Base-by-base conservation (phyloP, 2,113 vertebrate species). In the Mirounga angustirostris region DNA sequence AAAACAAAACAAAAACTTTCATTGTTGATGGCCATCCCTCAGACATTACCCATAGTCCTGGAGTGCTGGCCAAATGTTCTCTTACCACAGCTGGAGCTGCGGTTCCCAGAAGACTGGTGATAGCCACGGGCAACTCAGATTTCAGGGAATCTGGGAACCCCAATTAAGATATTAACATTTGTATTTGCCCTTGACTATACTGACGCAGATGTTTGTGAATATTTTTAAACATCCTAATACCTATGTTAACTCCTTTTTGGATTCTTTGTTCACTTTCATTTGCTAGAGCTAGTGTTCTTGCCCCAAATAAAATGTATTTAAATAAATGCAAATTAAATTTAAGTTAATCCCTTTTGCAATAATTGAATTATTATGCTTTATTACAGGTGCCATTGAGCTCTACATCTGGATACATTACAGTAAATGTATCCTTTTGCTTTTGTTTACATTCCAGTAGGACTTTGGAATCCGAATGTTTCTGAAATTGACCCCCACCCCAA, bases 381-480 rank as follows among this genome's bases (percentile, higher is more conserved):
- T 92, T 61, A 52, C 92, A 21, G 80, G 85, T 67, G 74, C 14
- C 50, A n/a, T 78, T 82, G 54, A 83, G n/a, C 43, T 73, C 54
- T 79, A 2, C 61, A 43, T 84, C 71, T 93, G 28, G 30, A 61
- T 63, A 19, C 26, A 36, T 22, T 76, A 69, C 52, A 88, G 54
- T 65, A 84, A 88, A 71, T 30, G 2, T 65, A 50, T 69, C 73
- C 61, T 91, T 96, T 87, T 92, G 83, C 43, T 94, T 97, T 95
- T 95, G 79, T 82, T 95, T 97, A 58, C 83, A 92, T 97, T 95
- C 93, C 76, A 56, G 40, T 83, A 88, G 88, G 65, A 81, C 91
- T 96, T 76, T n/a, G 88, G 79, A 92, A 94, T 93, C 81, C 58
- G 90, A 82, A 40, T 76, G 50, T 81, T 80, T 91, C 84, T 80